Evolutionary conservation across 2,888 invertebrate species (phyloP).

Genomic region (Bombylius discolor): DNA sequence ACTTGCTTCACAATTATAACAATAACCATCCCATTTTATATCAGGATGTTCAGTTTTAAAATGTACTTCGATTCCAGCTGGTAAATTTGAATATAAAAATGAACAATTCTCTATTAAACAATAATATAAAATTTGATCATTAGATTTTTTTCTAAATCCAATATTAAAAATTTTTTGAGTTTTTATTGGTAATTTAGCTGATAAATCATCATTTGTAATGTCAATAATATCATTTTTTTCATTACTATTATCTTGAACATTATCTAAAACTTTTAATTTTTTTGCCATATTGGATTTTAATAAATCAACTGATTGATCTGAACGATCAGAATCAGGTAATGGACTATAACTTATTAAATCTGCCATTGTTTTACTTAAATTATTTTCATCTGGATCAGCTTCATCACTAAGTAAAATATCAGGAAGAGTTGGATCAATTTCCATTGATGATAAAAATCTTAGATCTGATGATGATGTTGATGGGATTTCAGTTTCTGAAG

Average conservation of each 20-base stretch:
- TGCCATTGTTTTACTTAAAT: no score
- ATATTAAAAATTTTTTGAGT: constrained; percentile 23
- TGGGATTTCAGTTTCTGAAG: no score
- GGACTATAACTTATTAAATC: no score
- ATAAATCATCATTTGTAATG: background rate
- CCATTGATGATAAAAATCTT: background rate
- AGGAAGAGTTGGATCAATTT: background rate
- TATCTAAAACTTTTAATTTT: no score
- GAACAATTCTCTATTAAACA: constrained; percentile 27
- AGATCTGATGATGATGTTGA: no score
- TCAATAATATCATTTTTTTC: background rate
- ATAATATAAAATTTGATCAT: constrained; percentile 17
- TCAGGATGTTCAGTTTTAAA: constrained; percentile 25
- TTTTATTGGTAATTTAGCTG: no score
- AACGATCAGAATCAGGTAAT: no score
- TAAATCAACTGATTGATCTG: no score
- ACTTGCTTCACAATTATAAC: constrained; percentile 36
- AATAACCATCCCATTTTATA: constrained; percentile 46
- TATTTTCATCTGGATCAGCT: background rate
- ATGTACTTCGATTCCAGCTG: constrained; percentile 28
- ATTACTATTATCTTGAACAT: background rate
- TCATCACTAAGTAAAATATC: background rate
- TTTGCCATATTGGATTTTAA: no score
- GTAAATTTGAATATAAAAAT: constrained; percentile 27
- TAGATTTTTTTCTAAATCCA: constrained; percentile 17